Evolutionary conservation across 64 coral and sea anemone species (phyloP), one percentile per base, ranked within the genome.

Genomic region (Anthopleura sola): DNA sequence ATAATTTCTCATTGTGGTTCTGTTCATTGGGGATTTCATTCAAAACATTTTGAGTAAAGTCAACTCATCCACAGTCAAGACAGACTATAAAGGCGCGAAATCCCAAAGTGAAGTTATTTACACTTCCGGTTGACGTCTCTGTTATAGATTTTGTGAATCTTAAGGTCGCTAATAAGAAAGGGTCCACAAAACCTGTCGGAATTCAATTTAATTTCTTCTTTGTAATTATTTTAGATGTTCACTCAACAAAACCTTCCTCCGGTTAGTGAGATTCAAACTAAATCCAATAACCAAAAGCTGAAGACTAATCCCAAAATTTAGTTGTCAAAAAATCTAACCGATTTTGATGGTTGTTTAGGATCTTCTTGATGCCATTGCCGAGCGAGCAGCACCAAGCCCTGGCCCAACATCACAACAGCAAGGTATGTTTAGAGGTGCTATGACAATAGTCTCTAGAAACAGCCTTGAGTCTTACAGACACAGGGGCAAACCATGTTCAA

Each of bases 291-390:
- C 24, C 4, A 3, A 54, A 82, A 11, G 46, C 44, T 51, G n/a
- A n/a, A 47, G 0, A 64, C 68, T 86, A 29, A 29, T 86, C 1
- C 71, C 21, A 28, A 13, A 11, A 37, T 19, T 11, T 38, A 5
- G 17, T 26, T 71, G 66, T 32, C 15, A 71, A 13, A 71, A 69
- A 71, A n/a, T 15, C n/a, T 71, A 71, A 31, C 31, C 66, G 7
- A 71, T 4, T 15, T 71, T 14, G 3, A n/a, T 71, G 66, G 1
- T 31, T 71, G 79, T 55, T 0, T 71, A 97, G 94, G 94, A 97
- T 92, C 81, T 92, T 40, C 87, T 97, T 4, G 94, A 97, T 90
- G 79, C 88, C 40, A 81, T 97, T 37, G 94, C 94, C 28, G 94
- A 97, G 10, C 86, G 94, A 32, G 94, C 94, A 31, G 90, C 87